These are phyloP conservation scores for Lates calcarifer DNA, from an alignment of 2,113 vertebrate genomes.

Conservation along the genomic window DNA sequence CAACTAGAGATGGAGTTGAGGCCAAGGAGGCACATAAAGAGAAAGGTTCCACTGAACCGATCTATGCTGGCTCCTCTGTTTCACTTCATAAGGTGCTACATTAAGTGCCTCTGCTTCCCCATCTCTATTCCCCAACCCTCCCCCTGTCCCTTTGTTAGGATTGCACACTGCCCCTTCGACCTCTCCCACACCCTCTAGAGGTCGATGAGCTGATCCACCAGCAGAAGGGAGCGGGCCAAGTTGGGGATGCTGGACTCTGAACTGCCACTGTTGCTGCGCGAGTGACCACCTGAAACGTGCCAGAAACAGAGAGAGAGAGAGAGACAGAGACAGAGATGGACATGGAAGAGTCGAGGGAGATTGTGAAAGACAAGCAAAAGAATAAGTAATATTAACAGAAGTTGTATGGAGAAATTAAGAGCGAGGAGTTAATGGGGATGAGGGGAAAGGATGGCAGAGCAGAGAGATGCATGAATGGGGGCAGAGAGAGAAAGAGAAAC, in stretches of 20 bases:
- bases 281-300: slow-evolving; percentile 96
- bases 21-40: slow-evolving; percentile 65
- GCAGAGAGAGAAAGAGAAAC: slow-evolving; percentile 74
- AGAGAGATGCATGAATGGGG: slow-evolving; percentile 69
- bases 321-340: slow-evolving; percentile 65
- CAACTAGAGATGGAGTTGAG: slow-evolving; percentile 73
- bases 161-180: slow-evolving; percentile 79
- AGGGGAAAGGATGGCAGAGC: slow-evolving; percentile 56
- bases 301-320: slow-evolving; percentile 83
- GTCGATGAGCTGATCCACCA: slow-evolving; percentile 99
- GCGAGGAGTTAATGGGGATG: slow-evolving; percentile 42
- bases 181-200: slow-evolving; percentile 91
- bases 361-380: slow-evolving; percentile 72
- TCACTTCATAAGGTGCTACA: slow-evolving; percentile 75
- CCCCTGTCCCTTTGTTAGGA: slow-evolving; percentile 59
- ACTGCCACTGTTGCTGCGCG: slow-evolving; percentile 99
- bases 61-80: slow-evolving; percentile 49
- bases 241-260: slow-evolving; percentile 99
- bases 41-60: slow-evolving; percentile 50
- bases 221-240: slow-evolving; percentile 99
- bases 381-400: slow-evolving; percentile 66
- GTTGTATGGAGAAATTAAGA: slow-evolving; percentile 66
- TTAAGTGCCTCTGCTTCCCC: slow-evolving; percentile 62
- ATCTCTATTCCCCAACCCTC: slow-evolving; percentile 51
- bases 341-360: slow-evolving; percentile 72